Conservation (phyloP, 2,113 vertebrate genomes). For the Parus major region DNA sequence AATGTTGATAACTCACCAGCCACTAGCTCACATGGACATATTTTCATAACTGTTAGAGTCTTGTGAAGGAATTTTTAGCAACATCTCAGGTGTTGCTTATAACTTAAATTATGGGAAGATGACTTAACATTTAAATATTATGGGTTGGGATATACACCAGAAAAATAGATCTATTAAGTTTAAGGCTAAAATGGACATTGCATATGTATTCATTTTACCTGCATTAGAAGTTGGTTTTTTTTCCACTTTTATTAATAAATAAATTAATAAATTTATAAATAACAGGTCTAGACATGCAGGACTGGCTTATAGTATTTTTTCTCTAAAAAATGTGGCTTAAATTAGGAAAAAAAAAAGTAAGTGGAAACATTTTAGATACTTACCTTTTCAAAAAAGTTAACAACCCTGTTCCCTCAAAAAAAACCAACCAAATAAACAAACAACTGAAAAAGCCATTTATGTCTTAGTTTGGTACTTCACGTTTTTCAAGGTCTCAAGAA, state of each 20-base stretch:
- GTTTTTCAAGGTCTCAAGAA: background rate
- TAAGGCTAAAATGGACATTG: background rate
- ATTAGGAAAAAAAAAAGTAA: background rate
- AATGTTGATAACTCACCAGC: background rate
- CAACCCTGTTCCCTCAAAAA: fast-evolving
- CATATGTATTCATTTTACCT: background rate
- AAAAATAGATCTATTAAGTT: background rate
- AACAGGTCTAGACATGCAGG: background rate
- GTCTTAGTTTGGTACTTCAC: fast-evolving
- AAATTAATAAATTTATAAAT: too few relatives aligned
- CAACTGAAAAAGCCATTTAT: background rate
- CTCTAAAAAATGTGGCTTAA: background rate
- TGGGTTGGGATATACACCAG: fast-evolving
- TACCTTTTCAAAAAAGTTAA: background rate
- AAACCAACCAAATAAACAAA: fast-evolving
- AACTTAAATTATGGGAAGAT: background rate
- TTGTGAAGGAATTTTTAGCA: background rate
- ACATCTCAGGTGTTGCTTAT: background rate
- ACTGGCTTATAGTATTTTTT: background rate
- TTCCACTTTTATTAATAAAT: background rate
- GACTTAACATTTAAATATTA: background rate
- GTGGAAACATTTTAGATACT: background rate
- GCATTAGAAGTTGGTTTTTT: background rate
- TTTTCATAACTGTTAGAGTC: background rate
- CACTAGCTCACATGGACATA: background rate